Percentiles rank a stretch among this genome's conserved stretches.
These are phyloP conservation scores for Indicator maculatus DNA, from an alignment of 2,113 vertebrate species.

Conservation along the genomic window DNA sequence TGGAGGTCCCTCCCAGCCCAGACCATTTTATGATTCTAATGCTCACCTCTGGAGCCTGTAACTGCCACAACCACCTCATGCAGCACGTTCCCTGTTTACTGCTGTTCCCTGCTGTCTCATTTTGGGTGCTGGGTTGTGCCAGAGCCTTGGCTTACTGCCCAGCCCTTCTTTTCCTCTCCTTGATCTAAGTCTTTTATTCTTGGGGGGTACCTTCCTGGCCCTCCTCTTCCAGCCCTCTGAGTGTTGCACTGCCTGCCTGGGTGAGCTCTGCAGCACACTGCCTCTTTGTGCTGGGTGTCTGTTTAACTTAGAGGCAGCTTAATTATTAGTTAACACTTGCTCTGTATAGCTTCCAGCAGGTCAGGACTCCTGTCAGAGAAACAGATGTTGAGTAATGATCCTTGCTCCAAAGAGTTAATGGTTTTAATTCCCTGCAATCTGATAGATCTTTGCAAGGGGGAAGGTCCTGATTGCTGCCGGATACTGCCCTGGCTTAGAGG, in stretches of 20 bases:
- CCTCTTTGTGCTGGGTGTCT: conserved; percentile 53
- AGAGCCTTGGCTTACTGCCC: not conserved
- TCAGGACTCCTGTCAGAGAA: not conserved
- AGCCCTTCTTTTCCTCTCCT: not conserved
- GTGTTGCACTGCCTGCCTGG: not conserved
- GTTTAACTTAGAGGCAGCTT: conserved; percentile 41
- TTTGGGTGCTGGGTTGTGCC: not conserved
- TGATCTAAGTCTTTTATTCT: not conserved
- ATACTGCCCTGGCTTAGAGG: not conserved
- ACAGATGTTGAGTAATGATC: not conserved
- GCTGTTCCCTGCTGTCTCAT: not conserved
- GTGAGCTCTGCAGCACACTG: conserved; percentile 9
- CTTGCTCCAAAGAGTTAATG: conserved; percentile 42
- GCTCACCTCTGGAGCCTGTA: accelerated
- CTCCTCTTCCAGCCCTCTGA: not conserved
- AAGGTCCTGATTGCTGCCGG: conserved; percentile 41
- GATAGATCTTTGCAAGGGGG: conserved; percentile 11
- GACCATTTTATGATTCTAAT: no score
- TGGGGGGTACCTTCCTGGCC: not conserved
- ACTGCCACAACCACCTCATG: accelerated
- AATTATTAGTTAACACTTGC: conserved; percentile 58
- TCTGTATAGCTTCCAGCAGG: not conserved
- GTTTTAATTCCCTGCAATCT: conserved; percentile 35
- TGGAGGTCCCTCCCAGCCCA: no score
- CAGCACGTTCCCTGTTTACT: not conserved